Conservation (phyloP, 2,113 vertebrate species). For the Numida meleagris region DNA sequence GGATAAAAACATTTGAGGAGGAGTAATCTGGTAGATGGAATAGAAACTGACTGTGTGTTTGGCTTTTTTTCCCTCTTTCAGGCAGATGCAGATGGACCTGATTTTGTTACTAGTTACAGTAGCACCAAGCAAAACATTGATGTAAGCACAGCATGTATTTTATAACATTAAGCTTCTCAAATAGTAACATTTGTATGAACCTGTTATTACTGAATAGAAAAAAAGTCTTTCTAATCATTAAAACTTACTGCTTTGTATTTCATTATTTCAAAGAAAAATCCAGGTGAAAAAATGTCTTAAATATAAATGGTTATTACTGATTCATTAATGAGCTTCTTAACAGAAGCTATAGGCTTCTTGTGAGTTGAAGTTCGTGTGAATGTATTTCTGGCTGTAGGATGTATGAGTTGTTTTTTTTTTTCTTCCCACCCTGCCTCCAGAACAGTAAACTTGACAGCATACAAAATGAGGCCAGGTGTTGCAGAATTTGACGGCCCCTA, state of each 20-base stretch:
- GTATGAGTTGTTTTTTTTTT: background rate
- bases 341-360: background rate
- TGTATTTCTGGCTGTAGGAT: background rate
- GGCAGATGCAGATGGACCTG: constrained; percentile 87
- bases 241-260: background rate
- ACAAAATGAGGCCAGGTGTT: background rate
- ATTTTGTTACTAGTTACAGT: constrained; percentile 83
- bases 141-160: constrained; percentile 73
- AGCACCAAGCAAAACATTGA: constrained; percentile 87
- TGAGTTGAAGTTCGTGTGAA: background rate
- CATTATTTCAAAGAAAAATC: background rate
- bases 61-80: constrained; percentile 44
- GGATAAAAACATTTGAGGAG: background rate
- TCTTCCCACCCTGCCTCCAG: background rate
- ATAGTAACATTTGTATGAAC: background rate
- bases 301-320: background rate
- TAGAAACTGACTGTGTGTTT: background rate
- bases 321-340: background rate
- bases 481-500: background rate
- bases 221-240: background rate
- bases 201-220: background rate
- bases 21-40: background rate
- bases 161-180: background rate
- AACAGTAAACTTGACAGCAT: background rate
- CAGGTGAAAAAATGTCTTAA: background rate